phyloP scores from a whole-genome alignment of 2,797 vertebrate genomes.

The Benthosema pterotum region DNA sequence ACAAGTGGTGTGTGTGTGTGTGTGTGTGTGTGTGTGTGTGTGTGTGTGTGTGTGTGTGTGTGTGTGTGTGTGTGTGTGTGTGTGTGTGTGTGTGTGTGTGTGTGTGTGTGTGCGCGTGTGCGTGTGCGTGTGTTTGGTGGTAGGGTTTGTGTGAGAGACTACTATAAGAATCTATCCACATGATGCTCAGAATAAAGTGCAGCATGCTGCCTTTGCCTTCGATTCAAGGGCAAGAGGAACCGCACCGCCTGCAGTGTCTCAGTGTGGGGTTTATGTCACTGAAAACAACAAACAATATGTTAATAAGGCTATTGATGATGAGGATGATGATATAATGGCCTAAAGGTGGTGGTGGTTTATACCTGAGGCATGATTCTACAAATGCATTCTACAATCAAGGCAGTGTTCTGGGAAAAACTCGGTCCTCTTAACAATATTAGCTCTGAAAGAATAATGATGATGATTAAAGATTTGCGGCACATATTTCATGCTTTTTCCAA shows the following conservation, averaged over 20 bases:
- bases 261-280: conserved; percentile 13
- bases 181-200: conserved; percentile 42
- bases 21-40: conserved; percentile 19
- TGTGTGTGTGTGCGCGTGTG: background rate
- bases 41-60: conserved; percentile 39
- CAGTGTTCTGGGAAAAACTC: too few species aligned
- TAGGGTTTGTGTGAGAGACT: conserved; percentile 41
- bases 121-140: conserved; percentile 23
- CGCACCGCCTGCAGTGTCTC: conserved; percentile 42
- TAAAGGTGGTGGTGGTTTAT: conserved; percentile 26
- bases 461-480: too few species aligned
- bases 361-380: too few species aligned
- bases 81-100: conserved; percentile 22
- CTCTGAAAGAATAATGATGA: too few species aligned
- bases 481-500: too few species aligned
- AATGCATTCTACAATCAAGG: too few species aligned
- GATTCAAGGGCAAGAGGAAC: conserved; percentile 66
- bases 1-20: conserved; percentile 31
- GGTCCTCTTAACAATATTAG: too few species aligned
- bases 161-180: conserved; percentile 57
- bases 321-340: too few species aligned
- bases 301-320: conserved; percentile 7
- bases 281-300: conserved; percentile 9
- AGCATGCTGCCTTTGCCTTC: conserved; percentile 54
- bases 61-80: conserved; percentile 42